A percentile compares a stretch with the other conserved stretches of the same genome.
Conservation (phyloP, 1,140 invertebrate genomes). For the Chymomyza costata region DNA sequence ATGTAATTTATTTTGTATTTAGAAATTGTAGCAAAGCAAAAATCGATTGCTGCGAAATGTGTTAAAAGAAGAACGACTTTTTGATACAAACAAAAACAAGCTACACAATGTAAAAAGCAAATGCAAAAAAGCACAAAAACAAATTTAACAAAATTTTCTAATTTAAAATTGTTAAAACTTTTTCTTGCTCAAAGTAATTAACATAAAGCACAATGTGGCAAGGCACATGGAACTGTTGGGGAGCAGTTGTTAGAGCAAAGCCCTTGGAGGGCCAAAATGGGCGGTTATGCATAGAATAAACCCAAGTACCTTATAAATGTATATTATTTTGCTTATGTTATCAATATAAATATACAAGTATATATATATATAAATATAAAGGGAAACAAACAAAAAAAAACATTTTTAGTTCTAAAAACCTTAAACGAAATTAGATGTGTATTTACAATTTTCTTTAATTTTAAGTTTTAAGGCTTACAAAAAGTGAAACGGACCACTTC, state of each 20-base stretch:
- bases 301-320: conserved; percentile 70
- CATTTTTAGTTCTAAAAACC: too few relatives aligned
- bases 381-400: too few relatives aligned
- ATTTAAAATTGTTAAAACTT: conserved; percentile 42
- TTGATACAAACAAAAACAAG: conserved; percentile 21
- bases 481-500: too few relatives aligned
- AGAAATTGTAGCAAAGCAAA: conserved; percentile 12
- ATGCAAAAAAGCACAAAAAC: conserved; percentile 47
- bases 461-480: too few relatives aligned
- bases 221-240: too few relatives aligned
- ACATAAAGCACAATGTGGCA: conserved; percentile 24
- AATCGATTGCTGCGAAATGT: conserved; percentile 26
- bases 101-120: neutral
- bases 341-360: conserved; percentile 24
- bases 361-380: neutral
- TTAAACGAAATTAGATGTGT: too few relatives aligned
- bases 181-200: conserved; percentile 61
- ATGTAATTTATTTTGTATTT: conserved; percentile 46
- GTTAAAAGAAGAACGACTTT: neutral
- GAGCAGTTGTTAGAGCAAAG: conserved; percentile 14
- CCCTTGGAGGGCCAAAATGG: conserved; percentile 26
- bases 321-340: conserved; percentile 55
- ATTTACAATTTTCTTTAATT: too few relatives aligned
- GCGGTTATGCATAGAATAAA: conserved; percentile 53
- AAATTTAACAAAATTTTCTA: conserved; percentile 27